Evolutionary conservation across 2,888 invertebrate genomes (phyloP).

Genomic region (Ophion obscuratus): DNA sequence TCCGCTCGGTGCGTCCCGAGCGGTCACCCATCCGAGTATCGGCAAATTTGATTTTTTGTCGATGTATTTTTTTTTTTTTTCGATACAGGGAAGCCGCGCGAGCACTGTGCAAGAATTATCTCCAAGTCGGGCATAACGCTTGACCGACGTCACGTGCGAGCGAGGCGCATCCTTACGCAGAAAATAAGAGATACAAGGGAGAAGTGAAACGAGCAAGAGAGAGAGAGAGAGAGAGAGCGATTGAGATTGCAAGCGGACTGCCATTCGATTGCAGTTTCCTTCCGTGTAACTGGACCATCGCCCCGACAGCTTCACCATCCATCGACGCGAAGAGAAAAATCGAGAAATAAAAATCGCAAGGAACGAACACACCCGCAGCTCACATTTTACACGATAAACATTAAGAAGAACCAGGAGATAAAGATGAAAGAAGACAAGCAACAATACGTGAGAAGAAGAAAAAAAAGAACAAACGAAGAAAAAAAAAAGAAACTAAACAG

Average conservation of each 20-base stretch:
- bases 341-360: constrained; percentile 67
- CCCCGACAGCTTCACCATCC: constrained; percentile 58
- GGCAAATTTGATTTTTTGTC: too few relatives aligned
- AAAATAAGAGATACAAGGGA: constrained; percentile 72
- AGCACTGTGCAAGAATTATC: constrained; percentile 80
- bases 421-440: background rate
- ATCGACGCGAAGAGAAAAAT: constrained; percentile 46
- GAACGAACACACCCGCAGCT: constrained; percentile 78
- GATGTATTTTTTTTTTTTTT: too few relatives aligned
- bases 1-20: too few relatives aligned
- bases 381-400: constrained; percentile 78
- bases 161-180: constrained; percentile 78
- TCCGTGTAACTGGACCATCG: constrained; percentile 62
- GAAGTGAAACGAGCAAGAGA: constrained; percentile 53
- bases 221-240: constrained; percentile 32
- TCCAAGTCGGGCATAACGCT: constrained; percentile 81
- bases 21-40: too few relatives aligned
- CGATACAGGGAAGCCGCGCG: constrained; percentile 80
- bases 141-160: constrained; percentile 81
- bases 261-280: constrained; percentile 35
- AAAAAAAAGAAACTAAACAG: constrained; percentile 73
- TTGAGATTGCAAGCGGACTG: constrained; percentile 39
- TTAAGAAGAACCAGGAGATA: constrained; percentile 39
- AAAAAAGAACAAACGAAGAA: constrained; percentile 65
- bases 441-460: constrained; percentile 69